Evolutionary conservation across 2,113 vertebrate genomes (phyloP), one percentile per base, ranked within the genome.

Genomic region (Romanogobio albipinnatus): DNA sequence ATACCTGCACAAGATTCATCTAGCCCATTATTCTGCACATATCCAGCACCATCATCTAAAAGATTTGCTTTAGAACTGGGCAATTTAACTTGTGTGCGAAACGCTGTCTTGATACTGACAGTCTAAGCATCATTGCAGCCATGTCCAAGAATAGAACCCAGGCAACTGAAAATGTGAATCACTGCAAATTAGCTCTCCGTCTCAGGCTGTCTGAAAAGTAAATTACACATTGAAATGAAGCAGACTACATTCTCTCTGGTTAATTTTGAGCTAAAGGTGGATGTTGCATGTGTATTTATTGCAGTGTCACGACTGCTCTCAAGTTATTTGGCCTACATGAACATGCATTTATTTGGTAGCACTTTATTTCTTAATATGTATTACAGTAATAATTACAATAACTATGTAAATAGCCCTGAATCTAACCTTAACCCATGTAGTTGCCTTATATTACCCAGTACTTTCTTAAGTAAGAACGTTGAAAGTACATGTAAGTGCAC

Each of bases 1-100:
- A 74, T 33, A 81, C 83, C 81, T 85, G 79, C 81, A 82, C 70
- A 56, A 85, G 86, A 87, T 82, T 82, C 49, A 56, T 83, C 43
- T 24, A 79, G 43, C 56, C 47, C 80, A 64, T 56, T 47, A 56
- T 24, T 19, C 58, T 47, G 1, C 24, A 26, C 58, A 26, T 62
- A 29, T 14, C 39, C 24, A 33, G 7, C 51, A 76, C 74, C 22
- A 33, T 56, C 26, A 19, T 3, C 17, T 2, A 49, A 49, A 66
- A 29, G 11, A 47, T 47, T 29, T 49, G 17, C 33, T 64, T 6
- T 9, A 80, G 78, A 81, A 29, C 43, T 13, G 58, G 61, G 13
- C 2, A 2, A 81, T 66, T 39, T 29, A 66, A 49, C 2, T 58
- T 22, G 19, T 33, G 59, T 47, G 59, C 17, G 4, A 24, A 80